Evolutionary conservation across 2,797 vertebrate species (phyloP).

Genomic region (Xiphorhynchus erythropygius): DNA sequence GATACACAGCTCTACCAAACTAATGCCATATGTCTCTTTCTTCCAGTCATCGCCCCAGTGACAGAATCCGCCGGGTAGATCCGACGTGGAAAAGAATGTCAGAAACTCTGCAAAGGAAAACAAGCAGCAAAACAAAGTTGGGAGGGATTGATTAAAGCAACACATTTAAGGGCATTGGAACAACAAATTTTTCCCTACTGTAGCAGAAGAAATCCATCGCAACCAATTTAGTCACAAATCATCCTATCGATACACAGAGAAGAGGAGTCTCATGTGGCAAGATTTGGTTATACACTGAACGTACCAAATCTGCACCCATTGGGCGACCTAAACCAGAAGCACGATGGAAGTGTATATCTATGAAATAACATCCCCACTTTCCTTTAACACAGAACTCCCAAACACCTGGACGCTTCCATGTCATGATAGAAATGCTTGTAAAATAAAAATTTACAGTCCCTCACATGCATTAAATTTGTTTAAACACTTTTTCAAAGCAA

Average conservation of each 20-base stretch:
- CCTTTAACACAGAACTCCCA: conserved; percentile 51
- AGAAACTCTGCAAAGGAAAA: conserved; percentile 15
- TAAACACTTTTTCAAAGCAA: conserved; percentile 80
- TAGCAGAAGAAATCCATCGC: conserved; percentile 2
- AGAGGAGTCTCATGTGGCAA: background rate
- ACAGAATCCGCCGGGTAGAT: background rate
- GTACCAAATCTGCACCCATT: background rate
- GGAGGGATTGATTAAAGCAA: conserved; percentile 55
- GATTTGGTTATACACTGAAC: background rate
- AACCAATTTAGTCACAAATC: background rate
- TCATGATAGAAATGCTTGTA: conserved; percentile 74
- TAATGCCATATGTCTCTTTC: conserved; percentile 56
- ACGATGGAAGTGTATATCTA: background rate
- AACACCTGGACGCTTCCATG: conserved; percentile 63
- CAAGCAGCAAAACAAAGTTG: conserved; percentile 15
- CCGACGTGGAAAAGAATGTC: background rate
- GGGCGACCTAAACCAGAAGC: background rate
- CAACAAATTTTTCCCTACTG: conserved; percentile 22
- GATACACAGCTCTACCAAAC: conserved; percentile 24
- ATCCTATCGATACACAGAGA: background rate
- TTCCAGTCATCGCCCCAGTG: conserved; percentile 1
- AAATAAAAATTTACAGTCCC: conserved; percentile 81
- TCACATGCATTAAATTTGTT: conserved; percentile 79
- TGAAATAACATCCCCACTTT: conserved; percentile 21
- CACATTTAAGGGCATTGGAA: conserved; percentile 33